Base-by-base conservation (phyloP, 2,888 invertebrate genomes). In the Philhelius pedissequus region DNA sequence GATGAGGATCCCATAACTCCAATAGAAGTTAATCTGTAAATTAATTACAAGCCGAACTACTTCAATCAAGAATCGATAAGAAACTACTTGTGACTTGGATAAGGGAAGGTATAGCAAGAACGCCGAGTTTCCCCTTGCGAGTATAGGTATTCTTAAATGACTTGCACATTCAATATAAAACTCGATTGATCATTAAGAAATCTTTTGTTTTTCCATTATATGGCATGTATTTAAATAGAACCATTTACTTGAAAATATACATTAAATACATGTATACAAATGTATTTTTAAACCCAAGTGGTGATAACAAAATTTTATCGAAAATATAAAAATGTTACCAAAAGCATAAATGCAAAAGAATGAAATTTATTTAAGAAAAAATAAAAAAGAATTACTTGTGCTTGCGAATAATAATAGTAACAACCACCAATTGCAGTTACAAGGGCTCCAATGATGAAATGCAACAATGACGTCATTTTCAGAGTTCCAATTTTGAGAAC, bases 351-450 rank as follows among this genome's bases (percentile, higher is more conserved):
- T 20, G 9, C 3, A 15, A 38, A 62, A 25, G 5, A 25, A 25
- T 25, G 25, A 5, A 25, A 25, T 25, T 3, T 25, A 25, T 25
- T 25, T n/a, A n/a, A n/a, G n/a, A n/a, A n/a, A n/a, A n/a, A n/a
- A n/a, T n/a, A n/a, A n/a, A n/a, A n/a, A n/a, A n/a, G n/a, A 90
- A 87, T 90, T 91, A 91, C 90, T 89, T 90, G 90, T 86, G 87
- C 90, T 89, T 90, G 90, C 86, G 86, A 87, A 71, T 88, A 88
- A 60, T 89, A 88, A 86, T 89, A 91, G 86, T 89, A 89, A 88
- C 89, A 90, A 9, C 89, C 87, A 81, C 90, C 90, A 86, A 91
- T 62, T 45, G 89, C 90, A 30, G 89, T 88, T n/a, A 89, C 89
- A 79, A 90, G 77, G 22, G 90, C 89, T 76, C 90, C 90, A 69